Evolutionary conservation across 2,797 vertebrate genomes (phyloP).

Genomic region (Poecile montanus): DNA sequence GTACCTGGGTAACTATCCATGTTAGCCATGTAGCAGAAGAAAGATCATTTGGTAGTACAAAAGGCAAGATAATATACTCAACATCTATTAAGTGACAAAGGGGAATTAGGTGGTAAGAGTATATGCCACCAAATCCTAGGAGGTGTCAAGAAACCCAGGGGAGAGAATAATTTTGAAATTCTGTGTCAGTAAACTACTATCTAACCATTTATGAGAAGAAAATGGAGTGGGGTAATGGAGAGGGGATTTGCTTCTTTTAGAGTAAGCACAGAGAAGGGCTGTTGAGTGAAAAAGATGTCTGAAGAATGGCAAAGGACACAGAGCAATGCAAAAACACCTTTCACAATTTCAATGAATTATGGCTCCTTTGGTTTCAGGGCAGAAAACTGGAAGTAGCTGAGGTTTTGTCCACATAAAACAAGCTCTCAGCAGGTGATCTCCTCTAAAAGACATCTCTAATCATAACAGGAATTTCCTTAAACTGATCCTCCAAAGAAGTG

Average conservation of each 20-base stretch:
- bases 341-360: not conserved
- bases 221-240: not conserved
- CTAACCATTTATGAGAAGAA: not conserved
- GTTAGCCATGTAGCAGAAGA: not conserved
- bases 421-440: not conserved
- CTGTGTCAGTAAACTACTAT: not conserved
- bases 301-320: not conserved
- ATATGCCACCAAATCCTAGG: not conserved
- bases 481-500: not conserved
- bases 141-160: not conserved
- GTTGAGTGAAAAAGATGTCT: not conserved
- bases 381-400: not conserved
- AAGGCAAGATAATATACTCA: not conserved
- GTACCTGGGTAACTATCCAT: not conserved
- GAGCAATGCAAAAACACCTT: not conserved
- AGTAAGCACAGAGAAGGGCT: not conserved
- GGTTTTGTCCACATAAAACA: not conserved
- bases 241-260: not conserved
- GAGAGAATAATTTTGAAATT: not conserved
- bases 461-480: not conserved
- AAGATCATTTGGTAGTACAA: not conserved
- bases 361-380: not conserved
- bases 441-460: not conserved
- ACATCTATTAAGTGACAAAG: not conserved
- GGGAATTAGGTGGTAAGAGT: not conserved